A percentile compares a stretch with the other conserved stretches of the same genome.
Evolutionary conservation across 2,888 invertebrate genomes (phyloP).

Genomic region (Leucophora obtusa): DNA sequence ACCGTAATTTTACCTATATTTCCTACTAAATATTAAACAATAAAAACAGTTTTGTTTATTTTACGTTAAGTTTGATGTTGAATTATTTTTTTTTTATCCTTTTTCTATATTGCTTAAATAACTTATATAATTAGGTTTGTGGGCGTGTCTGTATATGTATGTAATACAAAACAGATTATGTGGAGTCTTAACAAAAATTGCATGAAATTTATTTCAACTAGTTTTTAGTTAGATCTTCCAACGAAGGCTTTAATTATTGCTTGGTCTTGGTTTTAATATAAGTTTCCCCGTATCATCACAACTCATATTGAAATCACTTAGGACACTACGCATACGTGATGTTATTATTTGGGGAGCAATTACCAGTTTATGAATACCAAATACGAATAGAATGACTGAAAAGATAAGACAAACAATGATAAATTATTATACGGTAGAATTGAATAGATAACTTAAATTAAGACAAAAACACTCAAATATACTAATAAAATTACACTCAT

Average conservation of each 20-base stretch:
- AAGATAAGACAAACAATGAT: constrained; percentile 62
- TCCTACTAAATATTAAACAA: not conserved
- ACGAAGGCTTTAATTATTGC: constrained; percentile 71
- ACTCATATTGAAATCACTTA: constrained; percentile 98
- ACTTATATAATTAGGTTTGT: constrained; percentile 20
- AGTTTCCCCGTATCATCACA: constrained; percentile 98
- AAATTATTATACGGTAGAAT: too few relatives aligned
- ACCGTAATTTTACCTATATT: too few relatives aligned
- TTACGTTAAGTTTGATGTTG: not conserved
- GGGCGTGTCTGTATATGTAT: not conserved
- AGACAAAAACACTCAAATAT: too few relatives aligned
- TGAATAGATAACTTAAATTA: too few relatives aligned
- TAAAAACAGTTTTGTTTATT: not conserved
- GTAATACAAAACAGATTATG: constrained; percentile 6
- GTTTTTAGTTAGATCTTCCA: too few relatives aligned
- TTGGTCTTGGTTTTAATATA: constrained; percentile 93
- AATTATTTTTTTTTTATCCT: not conserved
- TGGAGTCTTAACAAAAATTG: not conserved
- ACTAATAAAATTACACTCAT: too few relatives aligned
- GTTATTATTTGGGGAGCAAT: constrained; percentile 98
- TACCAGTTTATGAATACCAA: constrained; percentile 97
- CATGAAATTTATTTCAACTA: not conserved
- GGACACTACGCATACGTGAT: constrained; percentile 91
- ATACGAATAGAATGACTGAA: constrained; percentile 90
- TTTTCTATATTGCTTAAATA: constrained; percentile 25